Conservation (phyloP, 1,140 invertebrate species). For the Pachypeltis micranthus region DNA sequence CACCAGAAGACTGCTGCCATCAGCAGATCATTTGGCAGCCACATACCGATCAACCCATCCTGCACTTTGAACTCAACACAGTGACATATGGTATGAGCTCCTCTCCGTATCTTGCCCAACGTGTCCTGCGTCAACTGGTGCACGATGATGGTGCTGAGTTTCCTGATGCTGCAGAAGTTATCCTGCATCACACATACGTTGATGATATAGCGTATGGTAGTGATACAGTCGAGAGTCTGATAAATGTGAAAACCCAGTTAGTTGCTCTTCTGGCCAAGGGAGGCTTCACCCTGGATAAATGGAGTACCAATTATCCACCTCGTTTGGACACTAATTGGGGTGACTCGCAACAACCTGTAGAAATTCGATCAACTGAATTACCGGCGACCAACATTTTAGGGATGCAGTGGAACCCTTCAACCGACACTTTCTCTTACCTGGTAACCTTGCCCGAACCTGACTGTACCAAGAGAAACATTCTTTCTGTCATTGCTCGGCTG, state of each 20-base stretch:
- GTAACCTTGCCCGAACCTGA: not conserved
- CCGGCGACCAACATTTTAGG: slow-evolving; percentile 16
- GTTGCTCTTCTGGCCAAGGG: slow-evolving; percentile 15
- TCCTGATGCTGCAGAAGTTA: slow-evolving; percentile 26
- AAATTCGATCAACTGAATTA: not conserved
- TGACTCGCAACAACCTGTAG: not conserved
- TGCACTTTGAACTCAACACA: slow-evolving; percentile 29
- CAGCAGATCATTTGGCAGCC: slow-evolving; percentile 27
- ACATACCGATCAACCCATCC: slow-evolving; percentile 12
- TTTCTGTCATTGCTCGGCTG: slow-evolving; percentile 31
- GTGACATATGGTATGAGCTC: slow-evolving; percentile 32
- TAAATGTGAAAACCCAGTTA: slow-evolving; percentile 19
- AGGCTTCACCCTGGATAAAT: slow-evolving; percentile 23
- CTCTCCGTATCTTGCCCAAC: slow-evolving; percentile 31
- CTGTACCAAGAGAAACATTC: slow-evolving; percentile 28
- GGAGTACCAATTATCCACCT: slow-evolving; percentile 1
- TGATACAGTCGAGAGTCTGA: slow-evolving; percentile 19
- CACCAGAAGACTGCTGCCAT: slow-evolving; percentile 1
- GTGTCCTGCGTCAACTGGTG: slow-evolving; percentile 29
- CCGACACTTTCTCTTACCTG: slow-evolving; percentile 11
- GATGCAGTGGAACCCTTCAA: slow-evolving; percentile 19
- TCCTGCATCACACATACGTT: slow-evolving; percentile 35
- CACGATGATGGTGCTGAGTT: slow-evolving; percentile 25
- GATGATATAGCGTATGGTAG: slow-evolving; percentile 36
- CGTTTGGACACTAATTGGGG: not conserved